Evolutionary conservation across 2,113 vertebrate species (phyloP).

Genomic region (Deroptyus accipitrinus): DNA sequence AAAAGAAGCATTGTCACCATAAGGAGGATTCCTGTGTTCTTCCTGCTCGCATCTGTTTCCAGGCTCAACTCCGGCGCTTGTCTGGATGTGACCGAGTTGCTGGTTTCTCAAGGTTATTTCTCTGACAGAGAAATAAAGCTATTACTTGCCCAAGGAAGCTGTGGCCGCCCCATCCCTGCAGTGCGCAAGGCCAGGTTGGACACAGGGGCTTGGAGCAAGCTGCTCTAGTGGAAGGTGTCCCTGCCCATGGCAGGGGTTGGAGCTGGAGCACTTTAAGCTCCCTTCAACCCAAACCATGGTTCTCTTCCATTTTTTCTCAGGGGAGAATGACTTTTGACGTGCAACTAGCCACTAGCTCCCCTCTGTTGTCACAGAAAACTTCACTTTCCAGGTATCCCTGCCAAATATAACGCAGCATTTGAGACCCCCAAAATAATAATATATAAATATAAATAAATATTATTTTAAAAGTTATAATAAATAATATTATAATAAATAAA

Average conservation of each 20-base stretch:
- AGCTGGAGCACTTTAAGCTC: not conserved
- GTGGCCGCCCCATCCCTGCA: not conserved
- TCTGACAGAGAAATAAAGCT: not conserved
- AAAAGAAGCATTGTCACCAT: not conserved
- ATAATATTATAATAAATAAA: too few relatives aligned
- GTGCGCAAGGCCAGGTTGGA: not conserved
- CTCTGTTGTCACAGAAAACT: not conserved
- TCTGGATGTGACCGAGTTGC: accelerated
- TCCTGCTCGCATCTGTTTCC: not conserved
- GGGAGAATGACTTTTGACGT: not conserved
- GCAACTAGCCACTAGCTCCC: not conserved
- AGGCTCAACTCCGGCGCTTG: not conserved
- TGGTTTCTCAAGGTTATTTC: not conserved
- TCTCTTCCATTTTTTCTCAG: not conserved
- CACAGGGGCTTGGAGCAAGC: not conserved
- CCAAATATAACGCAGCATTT: not conserved
- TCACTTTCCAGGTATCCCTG: too few relatives aligned
- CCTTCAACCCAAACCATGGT: not conserved
- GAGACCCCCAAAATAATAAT: too few relatives aligned
- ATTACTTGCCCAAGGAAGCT: not conserved
- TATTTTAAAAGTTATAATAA: too few relatives aligned
- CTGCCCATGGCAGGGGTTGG: not conserved
- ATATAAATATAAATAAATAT: too few relatives aligned
- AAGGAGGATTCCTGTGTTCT: too few relatives aligned
- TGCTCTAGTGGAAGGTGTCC: not conserved